Percentiles rank a stretch among this genome's conserved stretches.
Evolutionary conservation across 2,888 invertebrate species (phyloP).

Genomic region (Germaria angustata): DNA sequence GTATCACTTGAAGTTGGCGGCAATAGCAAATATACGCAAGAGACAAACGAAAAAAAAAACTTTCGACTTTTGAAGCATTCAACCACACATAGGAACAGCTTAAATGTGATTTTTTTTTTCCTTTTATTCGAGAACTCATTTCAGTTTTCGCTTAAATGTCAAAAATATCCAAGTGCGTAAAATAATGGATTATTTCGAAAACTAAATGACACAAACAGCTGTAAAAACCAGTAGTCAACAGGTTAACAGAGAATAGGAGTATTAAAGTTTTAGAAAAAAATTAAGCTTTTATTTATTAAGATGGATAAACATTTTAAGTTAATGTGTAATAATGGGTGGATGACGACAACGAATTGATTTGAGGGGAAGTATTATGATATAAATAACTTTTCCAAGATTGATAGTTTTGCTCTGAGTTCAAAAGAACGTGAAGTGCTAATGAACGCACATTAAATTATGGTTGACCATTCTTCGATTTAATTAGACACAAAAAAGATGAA

Average conservation of each 20-base stretch:
- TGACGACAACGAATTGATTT: slow-evolving; percentile 11
- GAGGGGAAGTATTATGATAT: background rate
- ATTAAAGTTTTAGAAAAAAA: background rate
- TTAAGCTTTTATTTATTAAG: background rate
- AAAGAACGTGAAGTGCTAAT: background rate
- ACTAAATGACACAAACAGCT: slow-evolving; percentile 56
- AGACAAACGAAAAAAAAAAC: background rate
- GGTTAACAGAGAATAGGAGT: slow-evolving; percentile 9
- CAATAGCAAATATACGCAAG: slow-evolving; percentile 37
- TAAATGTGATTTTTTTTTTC: background rate
- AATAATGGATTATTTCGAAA: slow-evolving; percentile 62
- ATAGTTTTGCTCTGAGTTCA: background rate
- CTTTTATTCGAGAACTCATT: slow-evolving; percentile 16
- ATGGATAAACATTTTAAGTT: background rate
- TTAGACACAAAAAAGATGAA: no score
- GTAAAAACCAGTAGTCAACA: slow-evolving; percentile 62
- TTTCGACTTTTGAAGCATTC: slow-evolving; percentile 17
- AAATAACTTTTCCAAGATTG: background rate
- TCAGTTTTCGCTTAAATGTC: slow-evolving; percentile 51
- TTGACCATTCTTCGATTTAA: background rate
- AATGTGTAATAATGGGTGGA: background rate
- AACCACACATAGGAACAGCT: slow-evolving; percentile 47
- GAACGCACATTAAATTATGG: background rate
- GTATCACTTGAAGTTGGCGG: slow-evolving; percentile 63
- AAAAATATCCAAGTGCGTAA: slow-evolving; percentile 55